A percentile compares a stretch with the other conserved stretches of the same genome.
These are phyloP conservation scores for Simalia tracyae DNA, from an alignment of 2,797 vertebrate species.

Conservation along the genomic window DNA sequence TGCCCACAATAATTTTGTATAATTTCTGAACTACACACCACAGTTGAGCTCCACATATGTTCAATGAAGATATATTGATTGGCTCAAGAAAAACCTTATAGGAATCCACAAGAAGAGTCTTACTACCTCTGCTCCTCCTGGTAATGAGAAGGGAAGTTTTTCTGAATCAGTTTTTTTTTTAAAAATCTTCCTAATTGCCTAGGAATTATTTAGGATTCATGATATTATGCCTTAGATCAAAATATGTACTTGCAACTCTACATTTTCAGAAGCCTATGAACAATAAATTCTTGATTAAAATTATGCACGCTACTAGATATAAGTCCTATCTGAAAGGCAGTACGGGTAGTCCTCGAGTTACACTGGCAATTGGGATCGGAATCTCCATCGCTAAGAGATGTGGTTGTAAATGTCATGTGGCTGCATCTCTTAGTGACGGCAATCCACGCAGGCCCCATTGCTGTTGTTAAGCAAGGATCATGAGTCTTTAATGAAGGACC, in stretches of 20 bases:
- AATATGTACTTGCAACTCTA: not conserved
- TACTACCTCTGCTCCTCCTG: not conserved
- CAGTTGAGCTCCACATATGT: not conserved
- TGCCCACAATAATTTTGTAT: not conserved
- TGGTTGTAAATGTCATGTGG: too few relatives aligned
- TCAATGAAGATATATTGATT: not conserved
- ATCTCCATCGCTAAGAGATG: too few relatives aligned
- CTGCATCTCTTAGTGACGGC: too few relatives aligned
- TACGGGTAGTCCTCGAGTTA: too few relatives aligned
- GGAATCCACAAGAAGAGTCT: not conserved
- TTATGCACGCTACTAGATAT: not conserved
- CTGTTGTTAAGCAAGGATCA: too few relatives aligned
- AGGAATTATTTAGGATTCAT: not conserved
- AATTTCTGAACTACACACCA: not conserved
- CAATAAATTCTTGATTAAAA: not conserved
- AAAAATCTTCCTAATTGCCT: not conserved
- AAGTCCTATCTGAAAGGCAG: not conserved
- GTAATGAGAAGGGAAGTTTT: not conserved
- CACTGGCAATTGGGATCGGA: too few relatives aligned
- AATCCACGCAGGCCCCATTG: too few relatives aligned
- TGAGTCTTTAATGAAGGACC: too few relatives aligned
- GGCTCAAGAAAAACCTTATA: not conserved
- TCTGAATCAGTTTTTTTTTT: not conserved
- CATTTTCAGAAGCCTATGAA: not conserved
- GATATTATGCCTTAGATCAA: not conserved